Conservation (phyloP, 1,140 invertebrate genomes). For the Bombus picipes region DNA sequence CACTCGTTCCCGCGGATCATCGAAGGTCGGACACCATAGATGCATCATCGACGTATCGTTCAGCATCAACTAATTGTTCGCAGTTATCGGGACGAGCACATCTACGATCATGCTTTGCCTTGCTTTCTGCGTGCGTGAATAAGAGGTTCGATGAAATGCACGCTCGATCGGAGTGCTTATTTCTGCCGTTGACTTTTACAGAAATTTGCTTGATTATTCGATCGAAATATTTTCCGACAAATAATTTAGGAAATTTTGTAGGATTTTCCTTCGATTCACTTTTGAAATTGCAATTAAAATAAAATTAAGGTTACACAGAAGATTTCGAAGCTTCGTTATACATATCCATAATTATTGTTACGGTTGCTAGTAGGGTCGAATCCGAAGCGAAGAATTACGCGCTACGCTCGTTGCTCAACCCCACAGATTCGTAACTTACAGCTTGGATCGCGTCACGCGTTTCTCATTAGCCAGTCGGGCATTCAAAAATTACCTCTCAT, state of each 20-base stretch:
- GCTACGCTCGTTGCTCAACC: neutral
- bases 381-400: neutral
- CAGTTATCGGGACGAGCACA: constrained; percentile 29
- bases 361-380: no score
- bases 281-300: no score
- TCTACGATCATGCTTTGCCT: neutral
- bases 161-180: neutral
- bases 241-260: neutral
- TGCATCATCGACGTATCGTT: constrained; percentile 57
- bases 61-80: constrained; percentile 61
- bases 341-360: neutral
- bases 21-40: constrained; percentile 64
- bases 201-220: neutral
- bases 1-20: constrained; percentile 45
- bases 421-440: neutral
- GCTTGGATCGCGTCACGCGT: neutral
- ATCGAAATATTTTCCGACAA: neutral
- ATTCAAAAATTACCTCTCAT: neutral
- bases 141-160: constrained; percentile 44
- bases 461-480: neutral
- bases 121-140: constrained; percentile 12
- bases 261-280: neutral
- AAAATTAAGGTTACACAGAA: no score
- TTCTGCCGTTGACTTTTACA: neutral
- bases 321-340: no score